A percentile compares a stretch with the other conserved stretches of the same genome.
Evolutionary conservation across 2,797 vertebrate genomes (phyloP).

Genomic region (Buphagus erythrorhynchus): DNA sequence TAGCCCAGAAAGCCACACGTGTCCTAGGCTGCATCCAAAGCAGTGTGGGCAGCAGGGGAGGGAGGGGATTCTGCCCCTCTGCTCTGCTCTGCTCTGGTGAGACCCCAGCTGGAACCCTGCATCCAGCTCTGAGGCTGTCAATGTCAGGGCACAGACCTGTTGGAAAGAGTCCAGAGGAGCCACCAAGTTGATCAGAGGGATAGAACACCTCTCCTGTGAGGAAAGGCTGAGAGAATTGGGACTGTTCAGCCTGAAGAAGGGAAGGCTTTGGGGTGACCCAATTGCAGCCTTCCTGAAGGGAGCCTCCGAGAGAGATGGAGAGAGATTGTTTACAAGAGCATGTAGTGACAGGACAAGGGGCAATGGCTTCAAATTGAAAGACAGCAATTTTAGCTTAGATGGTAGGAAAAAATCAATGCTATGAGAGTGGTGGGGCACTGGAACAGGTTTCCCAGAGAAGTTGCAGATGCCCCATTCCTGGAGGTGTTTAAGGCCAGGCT

Average conservation of each 20-base stretch:
- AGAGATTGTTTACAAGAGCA: not conserved
- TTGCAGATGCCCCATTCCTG: not conserved
- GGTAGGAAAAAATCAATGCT: not conserved
- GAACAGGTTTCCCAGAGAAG: too few relatives aligned
- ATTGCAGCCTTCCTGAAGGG: not conserved
- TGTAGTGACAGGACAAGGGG: not conserved
- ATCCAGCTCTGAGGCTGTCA: not conserved
- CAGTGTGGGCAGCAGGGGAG: fast-evolving
- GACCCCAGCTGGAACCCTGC: not conserved
- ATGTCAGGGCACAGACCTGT: not conserved
- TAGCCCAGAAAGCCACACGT: fast-evolving
- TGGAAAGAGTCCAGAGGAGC: not conserved
- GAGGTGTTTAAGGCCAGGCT: not conserved
- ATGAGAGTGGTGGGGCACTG: not conserved
- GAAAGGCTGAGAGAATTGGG: not conserved
- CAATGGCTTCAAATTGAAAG: not conserved
- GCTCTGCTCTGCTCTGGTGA: not conserved
- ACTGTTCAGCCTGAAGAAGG: not conserved
- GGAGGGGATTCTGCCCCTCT: not conserved
- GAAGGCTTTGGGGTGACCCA: not conserved
- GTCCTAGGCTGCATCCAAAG: not conserved
- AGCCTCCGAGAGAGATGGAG: not conserved
- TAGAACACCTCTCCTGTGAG: not conserved
- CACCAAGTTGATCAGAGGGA: not conserved
- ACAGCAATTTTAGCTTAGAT: not conserved